Evolutionary conservation across 2,113 vertebrate species (phyloP).

Genomic region (Argyrosomus japonicus): DNA sequence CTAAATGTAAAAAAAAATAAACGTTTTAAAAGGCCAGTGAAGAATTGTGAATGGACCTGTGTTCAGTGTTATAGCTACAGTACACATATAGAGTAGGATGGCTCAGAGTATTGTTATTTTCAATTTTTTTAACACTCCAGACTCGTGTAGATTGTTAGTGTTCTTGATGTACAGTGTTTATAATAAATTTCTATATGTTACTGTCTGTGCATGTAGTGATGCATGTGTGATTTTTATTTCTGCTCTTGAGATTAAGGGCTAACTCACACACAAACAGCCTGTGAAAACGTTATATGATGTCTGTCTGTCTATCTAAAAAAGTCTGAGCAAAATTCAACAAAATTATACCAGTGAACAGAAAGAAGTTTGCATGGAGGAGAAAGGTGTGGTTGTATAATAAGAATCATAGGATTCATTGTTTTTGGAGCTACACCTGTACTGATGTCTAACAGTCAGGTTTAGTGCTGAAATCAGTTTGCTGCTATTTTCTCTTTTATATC

Average conservation of each 20-base stretch:
- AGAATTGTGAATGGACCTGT: background rate
- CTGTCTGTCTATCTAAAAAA: too few species aligned
- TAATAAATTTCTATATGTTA: slow-evolving; percentile 65
- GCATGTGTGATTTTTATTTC: background rate
- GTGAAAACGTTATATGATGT: background rate
- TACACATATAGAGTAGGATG: background rate
- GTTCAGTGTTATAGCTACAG: slow-evolving; percentile 35
- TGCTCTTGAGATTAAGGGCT: background rate
- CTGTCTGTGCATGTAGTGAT: background rate
- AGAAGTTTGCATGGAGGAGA: background rate
- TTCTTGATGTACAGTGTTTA: slow-evolving; percentile 59
- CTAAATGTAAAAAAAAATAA: slow-evolving; percentile 2
- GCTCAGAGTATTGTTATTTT: background rate
- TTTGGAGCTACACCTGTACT: background rate
- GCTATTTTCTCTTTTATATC: background rate
- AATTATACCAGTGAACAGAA: too few species aligned
- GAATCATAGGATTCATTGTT: background rate
- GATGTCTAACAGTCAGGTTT: background rate
- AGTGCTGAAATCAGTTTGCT: background rate
- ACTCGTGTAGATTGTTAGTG: background rate
- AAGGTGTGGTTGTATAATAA: too few species aligned
- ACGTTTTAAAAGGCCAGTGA: background rate
- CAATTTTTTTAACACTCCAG: background rate
- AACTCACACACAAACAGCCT: background rate
- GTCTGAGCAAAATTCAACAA: too few species aligned